phyloP scores from a whole-genome alignment of 2,113 vertebrate species.

The Agelaius phoeniceus region DNA sequence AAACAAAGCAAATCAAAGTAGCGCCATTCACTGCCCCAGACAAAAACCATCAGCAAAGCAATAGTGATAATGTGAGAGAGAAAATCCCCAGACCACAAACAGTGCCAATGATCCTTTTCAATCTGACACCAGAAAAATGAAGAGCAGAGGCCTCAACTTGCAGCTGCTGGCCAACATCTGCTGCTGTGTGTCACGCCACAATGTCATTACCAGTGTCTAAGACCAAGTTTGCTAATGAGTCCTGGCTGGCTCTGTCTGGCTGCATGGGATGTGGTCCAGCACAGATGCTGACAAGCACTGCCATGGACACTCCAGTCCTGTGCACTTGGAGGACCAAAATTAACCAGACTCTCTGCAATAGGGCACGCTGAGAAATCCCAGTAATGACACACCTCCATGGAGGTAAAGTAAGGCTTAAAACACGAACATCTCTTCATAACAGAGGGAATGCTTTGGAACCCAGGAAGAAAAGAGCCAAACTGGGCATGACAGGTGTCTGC shows the following conservation, averaged over 20 bases:
- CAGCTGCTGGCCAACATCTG: background rate
- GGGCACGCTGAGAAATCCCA: fast-evolving
- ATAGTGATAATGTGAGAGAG: background rate
- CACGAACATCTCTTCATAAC: background rate
- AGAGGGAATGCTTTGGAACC: background rate
- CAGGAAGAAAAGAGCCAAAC: slow-evolving; percentile 25
- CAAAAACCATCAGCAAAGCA: background rate
- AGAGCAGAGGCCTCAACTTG: background rate
- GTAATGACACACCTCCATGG: background rate
- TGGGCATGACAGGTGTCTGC: background rate
- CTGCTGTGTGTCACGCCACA: background rate
- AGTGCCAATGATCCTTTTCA: background rate
- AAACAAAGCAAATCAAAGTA: background rate
- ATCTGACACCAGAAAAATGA: background rate
- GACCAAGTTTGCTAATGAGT: background rate
- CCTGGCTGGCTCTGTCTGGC: background rate
- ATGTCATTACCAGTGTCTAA: background rate
- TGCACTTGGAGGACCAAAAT: background rate
- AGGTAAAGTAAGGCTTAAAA: slow-evolving; percentile 15
- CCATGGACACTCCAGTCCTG: background rate
- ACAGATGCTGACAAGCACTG: background rate
- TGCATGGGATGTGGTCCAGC: background rate
- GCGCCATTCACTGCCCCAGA: background rate
- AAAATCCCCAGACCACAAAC: background rate
- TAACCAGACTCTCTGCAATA: background rate